Evolutionary conservation across 2,888 invertebrate genomes (phyloP), one percentile per base, ranked within the genome.

Genomic region (Prostheceraeus crozeri): DNA sequence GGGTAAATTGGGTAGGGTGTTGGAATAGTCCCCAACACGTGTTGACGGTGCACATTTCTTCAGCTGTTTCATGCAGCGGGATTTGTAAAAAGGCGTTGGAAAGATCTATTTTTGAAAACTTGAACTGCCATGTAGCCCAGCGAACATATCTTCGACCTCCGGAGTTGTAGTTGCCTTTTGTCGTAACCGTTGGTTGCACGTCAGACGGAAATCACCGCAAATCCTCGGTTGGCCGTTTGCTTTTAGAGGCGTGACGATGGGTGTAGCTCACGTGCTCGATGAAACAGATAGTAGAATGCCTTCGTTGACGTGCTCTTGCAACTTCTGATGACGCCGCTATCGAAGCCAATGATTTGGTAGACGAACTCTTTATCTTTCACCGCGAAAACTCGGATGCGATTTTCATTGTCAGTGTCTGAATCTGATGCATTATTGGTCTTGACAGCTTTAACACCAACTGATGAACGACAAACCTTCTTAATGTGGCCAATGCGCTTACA

Each of bases 71-170:
- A 33, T 33, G 10, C 10, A 33, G 33, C n/a, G 33, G 33, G n/a
- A 33, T 33, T 33, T 33, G 33, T n/a, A 33, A 33, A n/a, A 33
- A 33, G 10, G 33, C 33, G 19, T 48, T 48, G 23, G 23, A 6
- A 10, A 48, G 27, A 48, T 48, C 48, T 21, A 48, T 28, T 21
- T 48, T 48, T 48, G 48, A 48, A 21, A 48, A 21, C 6, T 6
- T 4, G 14, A 25, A 48, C 11, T 25, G 25, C 23, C 48, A 16
- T 40, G n/a, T 40, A 40, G 19, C 4, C 25, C 48, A 23, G 27
- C 10, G 27, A 48, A 48, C 23, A 48, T 48, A 48, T 48, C 48
- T 48, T 48, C 48, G n/a, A n/a, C n/a, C n/a, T n/a, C n/a, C 27
- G 48, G 48, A 25, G 48, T 48, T 21, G 23, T 48, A 28, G 14